phyloP scores from a whole-genome alignment of 2,797 vertebrate species.

The Numenius phaeopus region DNA sequence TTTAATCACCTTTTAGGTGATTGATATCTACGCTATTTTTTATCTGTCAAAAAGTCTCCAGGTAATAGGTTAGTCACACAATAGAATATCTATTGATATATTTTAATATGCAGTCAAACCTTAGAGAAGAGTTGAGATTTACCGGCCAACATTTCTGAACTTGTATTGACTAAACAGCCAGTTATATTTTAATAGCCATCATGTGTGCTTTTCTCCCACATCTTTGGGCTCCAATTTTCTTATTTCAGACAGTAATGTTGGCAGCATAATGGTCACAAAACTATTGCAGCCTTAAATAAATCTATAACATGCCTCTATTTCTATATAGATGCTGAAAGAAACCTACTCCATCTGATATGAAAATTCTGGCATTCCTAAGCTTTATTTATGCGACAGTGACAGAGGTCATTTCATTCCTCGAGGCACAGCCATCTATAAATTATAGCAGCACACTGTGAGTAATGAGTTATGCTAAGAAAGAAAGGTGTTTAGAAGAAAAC shows the following conservation, averaged over 20 bases:
- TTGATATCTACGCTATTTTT: background rate
- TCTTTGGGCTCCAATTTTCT: constrained; percentile 38
- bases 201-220: background rate
- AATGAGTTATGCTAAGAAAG: constrained; percentile 71
- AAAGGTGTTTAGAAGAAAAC: constrained; percentile 55
- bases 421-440: constrained; percentile 73
- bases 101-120: constrained; percentile 55
- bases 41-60: background rate
- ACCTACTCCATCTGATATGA: constrained; percentile 61
- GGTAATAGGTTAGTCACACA: constrained; percentile 30
- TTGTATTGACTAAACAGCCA: constrained; percentile 69
- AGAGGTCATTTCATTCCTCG: constrained; percentile 71
- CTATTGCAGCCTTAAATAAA: constrained; percentile 69
- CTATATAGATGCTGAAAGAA: constrained; percentile 47
- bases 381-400: constrained; percentile 67
- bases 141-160: constrained; percentile 59
- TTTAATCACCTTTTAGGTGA: background rate
- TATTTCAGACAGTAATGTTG: constrained; percentile 41
- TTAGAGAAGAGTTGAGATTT: constrained; percentile 65
- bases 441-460: constrained; percentile 36
- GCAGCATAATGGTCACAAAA: constrained; percentile 48
- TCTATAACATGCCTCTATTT: constrained; percentile 46
- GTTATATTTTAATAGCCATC: constrained; percentile 64
- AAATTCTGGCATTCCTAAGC: constrained; percentile 59
- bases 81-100: constrained; percentile 62